A percentile compares a stretch with the other conserved stretches of the same genome.
phyloP scores from a whole-genome alignment of 2,113 vertebrate genomes.

The Tragelaphus imberbis region DNA sequence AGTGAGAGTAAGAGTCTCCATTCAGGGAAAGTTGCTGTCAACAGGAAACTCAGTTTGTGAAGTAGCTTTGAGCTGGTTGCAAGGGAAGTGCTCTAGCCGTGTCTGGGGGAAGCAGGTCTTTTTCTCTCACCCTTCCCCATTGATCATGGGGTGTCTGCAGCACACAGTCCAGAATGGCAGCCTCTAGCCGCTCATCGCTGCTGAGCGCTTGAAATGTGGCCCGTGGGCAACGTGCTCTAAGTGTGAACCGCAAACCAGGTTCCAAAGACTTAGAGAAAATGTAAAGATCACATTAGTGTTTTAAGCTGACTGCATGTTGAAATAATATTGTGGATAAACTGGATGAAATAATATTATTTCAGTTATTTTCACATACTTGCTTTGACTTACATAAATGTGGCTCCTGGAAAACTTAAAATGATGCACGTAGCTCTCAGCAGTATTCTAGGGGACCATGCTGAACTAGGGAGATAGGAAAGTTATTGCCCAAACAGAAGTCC shows the following conservation, averaged over 20 bases:
- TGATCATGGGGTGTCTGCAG: rapidly evolving
- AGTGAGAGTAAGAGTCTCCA: not conserved
- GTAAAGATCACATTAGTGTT: not conserved
- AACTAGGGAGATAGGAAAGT: not conserved
- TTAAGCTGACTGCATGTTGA: not conserved
- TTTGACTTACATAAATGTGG: not conserved
- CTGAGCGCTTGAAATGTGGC: not conserved
- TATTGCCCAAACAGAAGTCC: not conserved
- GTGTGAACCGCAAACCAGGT: not conserved
- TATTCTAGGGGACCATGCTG: not conserved
- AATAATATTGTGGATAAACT: not conserved
- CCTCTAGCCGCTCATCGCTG: not conserved
- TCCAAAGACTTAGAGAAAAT: not conserved
- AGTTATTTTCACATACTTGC: not conserved
- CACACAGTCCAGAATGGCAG: rapidly evolving
- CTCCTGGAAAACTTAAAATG: not conserved
- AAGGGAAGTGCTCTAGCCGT: not conserved
- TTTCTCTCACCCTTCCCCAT: rapidly evolving
- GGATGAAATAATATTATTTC: not conserved
- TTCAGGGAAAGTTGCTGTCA: constrained; percentile 18
- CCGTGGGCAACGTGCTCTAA: rapidly evolving
- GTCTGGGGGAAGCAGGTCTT: not conserved
- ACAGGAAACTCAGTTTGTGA: not conserved
- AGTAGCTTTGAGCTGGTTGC: not conserved
- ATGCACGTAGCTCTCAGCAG: not conserved